These are phyloP conservation scores for Xestia ashworthii DNA, from an alignment of 2,888 invertebrate genomes.

Conservation along the genomic window DNA sequence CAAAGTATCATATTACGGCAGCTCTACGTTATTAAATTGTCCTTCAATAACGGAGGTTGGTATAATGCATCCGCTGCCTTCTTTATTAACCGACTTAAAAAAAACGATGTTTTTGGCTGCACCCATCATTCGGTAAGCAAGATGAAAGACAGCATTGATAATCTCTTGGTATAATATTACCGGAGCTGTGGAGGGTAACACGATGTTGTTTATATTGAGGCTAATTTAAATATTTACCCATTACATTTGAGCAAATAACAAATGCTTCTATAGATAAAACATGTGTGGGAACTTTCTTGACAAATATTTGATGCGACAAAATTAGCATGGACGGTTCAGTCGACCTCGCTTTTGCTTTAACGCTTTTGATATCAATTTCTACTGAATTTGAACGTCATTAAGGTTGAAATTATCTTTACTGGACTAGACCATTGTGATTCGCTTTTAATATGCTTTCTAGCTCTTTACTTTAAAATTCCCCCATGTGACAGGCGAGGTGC, in stretches of 20 bases:
- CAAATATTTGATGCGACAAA: constrained; percentile 55
- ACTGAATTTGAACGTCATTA: background rate
- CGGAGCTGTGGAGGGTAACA: constrained; percentile 71
- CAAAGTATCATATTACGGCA: constrained; percentile 82
- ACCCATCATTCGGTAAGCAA: constrained; percentile 81
- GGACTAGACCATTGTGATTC: background rate
- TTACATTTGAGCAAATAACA: constrained; percentile 72
- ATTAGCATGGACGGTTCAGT: constrained; percentile 48
- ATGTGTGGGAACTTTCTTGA: constrained; percentile 72
- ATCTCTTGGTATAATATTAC: constrained; percentile 84
- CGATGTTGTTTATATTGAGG: constrained; percentile 80
- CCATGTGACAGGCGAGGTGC: background rate
- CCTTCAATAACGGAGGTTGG: constrained; percentile 74
- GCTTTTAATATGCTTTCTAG: background rate
- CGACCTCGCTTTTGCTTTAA: background rate
- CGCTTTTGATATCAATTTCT: background rate
- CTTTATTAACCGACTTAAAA: constrained; percentile 47
- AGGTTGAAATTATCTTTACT: background rate
- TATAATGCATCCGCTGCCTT: constrained; percentile 77
- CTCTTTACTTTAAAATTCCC: background rate
- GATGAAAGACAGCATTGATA: constrained; percentile 87
- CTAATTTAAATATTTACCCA: constrained; percentile 82
- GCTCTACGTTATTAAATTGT: constrained; percentile 75
- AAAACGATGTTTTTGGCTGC: constrained; percentile 55
- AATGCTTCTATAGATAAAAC: constrained; percentile 64